Conservation (phyloP, 2,113 vertebrate genomes). For the Dasyornis broadbenti region DNA sequence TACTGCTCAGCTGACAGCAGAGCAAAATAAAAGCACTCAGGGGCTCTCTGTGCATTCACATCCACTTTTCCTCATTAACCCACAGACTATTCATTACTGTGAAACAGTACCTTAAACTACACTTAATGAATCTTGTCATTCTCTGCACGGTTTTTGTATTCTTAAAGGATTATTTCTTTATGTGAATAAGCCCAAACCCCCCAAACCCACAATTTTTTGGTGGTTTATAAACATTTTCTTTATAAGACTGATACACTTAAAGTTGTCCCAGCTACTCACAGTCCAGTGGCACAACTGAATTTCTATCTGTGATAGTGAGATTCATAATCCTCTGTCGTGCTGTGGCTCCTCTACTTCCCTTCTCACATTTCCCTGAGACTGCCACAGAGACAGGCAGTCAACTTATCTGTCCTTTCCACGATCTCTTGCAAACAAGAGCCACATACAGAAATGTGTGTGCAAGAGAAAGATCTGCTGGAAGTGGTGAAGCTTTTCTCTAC, state of each 20-base stretch:
- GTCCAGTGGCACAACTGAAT: not conserved
- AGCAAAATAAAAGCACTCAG: not conserved
- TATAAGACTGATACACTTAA: fast-evolving
- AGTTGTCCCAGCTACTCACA: not conserved
- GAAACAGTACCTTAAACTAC: not conserved
- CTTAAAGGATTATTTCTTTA: not conserved
- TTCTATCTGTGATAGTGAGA: not conserved
- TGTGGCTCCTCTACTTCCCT: not conserved
- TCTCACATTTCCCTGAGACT: not conserved
- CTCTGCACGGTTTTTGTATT: not conserved
- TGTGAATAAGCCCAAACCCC: not conserved
- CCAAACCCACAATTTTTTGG: no score
- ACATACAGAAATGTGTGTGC: not conserved
- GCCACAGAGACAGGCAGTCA: fast-evolving
- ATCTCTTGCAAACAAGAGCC: not conserved
- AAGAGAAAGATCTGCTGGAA: not conserved
- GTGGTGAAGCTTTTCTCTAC: not conserved
- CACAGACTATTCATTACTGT: not conserved
- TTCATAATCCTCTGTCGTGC: not conserved
- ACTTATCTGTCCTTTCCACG: not conserved
- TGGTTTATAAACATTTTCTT: not conserved
- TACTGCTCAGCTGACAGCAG: not conserved
- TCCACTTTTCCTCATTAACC: not conserved
- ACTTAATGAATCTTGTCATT: not conserved
- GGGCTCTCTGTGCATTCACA: not conserved